Evolutionary conservation across 2,888 invertebrate genomes (phyloP).

Genomic region (Sinodicranocentrus sp.): DNA sequence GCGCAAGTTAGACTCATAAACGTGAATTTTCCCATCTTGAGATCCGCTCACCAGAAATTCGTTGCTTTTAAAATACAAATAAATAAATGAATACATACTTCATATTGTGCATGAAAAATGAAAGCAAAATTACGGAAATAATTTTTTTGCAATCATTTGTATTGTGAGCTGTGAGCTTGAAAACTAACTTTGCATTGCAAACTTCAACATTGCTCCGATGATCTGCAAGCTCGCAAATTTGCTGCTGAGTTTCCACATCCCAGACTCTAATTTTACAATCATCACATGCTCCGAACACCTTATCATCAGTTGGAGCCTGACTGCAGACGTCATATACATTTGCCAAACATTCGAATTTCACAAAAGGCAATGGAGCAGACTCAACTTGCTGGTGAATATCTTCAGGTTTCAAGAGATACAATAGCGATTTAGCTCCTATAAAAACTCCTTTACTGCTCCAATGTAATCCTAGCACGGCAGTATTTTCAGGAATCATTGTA

Average conservation of each 20-base stretch:
- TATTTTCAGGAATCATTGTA: slow-evolving; percentile 49
- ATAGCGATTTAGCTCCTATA: slow-evolving; percentile 57
- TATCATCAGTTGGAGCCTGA: slow-evolving; percentile 33
- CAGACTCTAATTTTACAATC: slow-evolving; percentile 69
- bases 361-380: slow-evolving; percentile 29
- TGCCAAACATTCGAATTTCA: slow-evolving; percentile 64
- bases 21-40: slow-evolving; percentile 70
- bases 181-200: slow-evolving; percentile 65
- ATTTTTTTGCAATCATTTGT: too few relatives aligned
- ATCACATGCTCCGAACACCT: slow-evolving; percentile 70
- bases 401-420: slow-evolving; percentile 61
- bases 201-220: slow-evolving; percentile 68
- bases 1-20: slow-evolving; percentile 69
- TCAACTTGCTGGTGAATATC: slow-evolving; percentile 44
- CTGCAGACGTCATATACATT: slow-evolving; percentile 70
- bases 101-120: too few relatives aligned
- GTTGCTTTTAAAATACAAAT: slow-evolving; percentile 55
- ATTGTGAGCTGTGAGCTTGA: too few relatives aligned
- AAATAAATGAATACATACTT: too few relatives aligned
- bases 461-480: slow-evolving; percentile 69
- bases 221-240: slow-evolving; percentile 51
- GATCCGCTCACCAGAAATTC: slow-evolving; percentile 71
- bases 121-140: too few relatives aligned
- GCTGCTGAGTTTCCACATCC: slow-evolving; percentile 70
- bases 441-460: slow-evolving; percentile 70